Evolutionary conservation across 1,140 invertebrate species (phyloP).

Genomic region (Zophobas atratus): DNA sequence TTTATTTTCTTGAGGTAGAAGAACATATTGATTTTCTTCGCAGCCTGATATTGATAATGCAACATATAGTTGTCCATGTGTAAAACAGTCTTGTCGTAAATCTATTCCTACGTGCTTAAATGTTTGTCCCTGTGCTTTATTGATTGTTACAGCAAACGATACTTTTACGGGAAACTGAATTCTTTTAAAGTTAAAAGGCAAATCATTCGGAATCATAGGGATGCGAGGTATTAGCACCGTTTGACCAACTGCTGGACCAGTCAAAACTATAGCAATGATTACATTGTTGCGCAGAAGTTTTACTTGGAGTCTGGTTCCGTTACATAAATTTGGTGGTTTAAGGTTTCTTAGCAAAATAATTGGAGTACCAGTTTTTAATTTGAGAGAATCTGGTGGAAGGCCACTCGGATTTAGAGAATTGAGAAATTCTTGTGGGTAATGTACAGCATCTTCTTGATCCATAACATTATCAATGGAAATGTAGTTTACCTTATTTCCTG

Average conservation of each 20-base stretch:
- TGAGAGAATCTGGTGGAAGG: too few species aligned
- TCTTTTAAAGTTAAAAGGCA: slow-evolving; percentile 37
- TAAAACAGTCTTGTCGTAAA: background rate
- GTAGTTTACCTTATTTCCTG: too few species aligned
- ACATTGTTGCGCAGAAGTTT: slow-evolving; percentile 53
- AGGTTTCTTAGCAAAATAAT: too few species aligned
- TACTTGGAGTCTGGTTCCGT: slow-evolving; percentile 67
- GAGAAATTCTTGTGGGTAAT: too few species aligned
- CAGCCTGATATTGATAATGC: background rate
- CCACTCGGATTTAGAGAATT: too few species aligned
- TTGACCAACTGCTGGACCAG: slow-evolving; percentile 69
- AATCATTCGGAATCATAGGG: slow-evolving; percentile 65
- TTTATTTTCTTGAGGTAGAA: background rate
- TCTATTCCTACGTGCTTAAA: slow-evolving; percentile 52
- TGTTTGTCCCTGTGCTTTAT: slow-evolving; percentile 71
- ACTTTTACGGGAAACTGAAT: slow-evolving; percentile 67
- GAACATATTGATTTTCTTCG: background rate
- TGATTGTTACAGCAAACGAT: slow-evolving; percentile 65
- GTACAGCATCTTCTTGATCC: too few species aligned
- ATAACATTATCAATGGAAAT: too few species aligned
- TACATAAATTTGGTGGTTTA: slow-evolving; percentile 68
- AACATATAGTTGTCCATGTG: background rate
- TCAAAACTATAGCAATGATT: slow-evolving; percentile 64
- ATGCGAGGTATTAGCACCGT: slow-evolving; percentile 67
- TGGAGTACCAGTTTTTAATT: too few species aligned